Conservation (phyloP, 2,888 invertebrate genomes). For the Nymphalis urticae region DNA sequence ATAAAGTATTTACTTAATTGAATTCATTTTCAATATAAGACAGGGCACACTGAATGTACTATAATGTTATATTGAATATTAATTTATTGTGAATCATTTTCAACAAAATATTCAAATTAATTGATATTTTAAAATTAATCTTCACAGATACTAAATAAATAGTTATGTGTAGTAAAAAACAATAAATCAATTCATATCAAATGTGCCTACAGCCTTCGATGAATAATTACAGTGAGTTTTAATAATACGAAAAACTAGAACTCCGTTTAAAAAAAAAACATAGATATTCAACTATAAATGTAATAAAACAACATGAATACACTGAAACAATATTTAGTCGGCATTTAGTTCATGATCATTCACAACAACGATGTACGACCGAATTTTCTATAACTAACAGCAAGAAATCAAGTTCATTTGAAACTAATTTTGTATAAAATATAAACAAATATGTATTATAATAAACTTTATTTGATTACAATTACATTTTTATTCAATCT, state of each 20-base stretch:
- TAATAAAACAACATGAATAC: slow-evolving; percentile 6
- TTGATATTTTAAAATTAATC: not conserved
- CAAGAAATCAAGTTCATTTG: not conserved
- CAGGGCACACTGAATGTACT: not conserved
- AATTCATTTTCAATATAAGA: slow-evolving; percentile 5
- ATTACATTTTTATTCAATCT: not conserved
- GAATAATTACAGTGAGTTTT: not conserved
- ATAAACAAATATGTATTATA: not conserved
- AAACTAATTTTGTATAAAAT: slow-evolving; percentile 4
- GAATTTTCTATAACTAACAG: not conserved
- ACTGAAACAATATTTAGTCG: slow-evolving; percentile 2
- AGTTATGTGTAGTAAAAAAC: not conserved
- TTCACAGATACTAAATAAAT: not conserved
- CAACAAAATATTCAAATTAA: too few species aligned
- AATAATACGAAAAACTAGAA: slow-evolving; percentile 4
- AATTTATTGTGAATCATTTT: too few species aligned
- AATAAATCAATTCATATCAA: not conserved
- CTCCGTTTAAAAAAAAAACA: slow-evolving; percentile 2
- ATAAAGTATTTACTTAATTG: slow-evolving; percentile 6
- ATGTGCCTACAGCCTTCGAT: not conserved
- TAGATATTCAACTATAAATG: slow-evolving; percentile 8
- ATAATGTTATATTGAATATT: not conserved
- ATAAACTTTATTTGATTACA: slow-evolving; percentile 6
- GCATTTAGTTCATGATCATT: not conserved
- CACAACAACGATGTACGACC: not conserved